A percentile compares a stretch with the other conserved stretches of the same genome.
These are phyloP conservation scores for Dolichopus griseipennis DNA, from an alignment of 2,888 invertebrate genomes.

Conservation along the genomic window DNA sequence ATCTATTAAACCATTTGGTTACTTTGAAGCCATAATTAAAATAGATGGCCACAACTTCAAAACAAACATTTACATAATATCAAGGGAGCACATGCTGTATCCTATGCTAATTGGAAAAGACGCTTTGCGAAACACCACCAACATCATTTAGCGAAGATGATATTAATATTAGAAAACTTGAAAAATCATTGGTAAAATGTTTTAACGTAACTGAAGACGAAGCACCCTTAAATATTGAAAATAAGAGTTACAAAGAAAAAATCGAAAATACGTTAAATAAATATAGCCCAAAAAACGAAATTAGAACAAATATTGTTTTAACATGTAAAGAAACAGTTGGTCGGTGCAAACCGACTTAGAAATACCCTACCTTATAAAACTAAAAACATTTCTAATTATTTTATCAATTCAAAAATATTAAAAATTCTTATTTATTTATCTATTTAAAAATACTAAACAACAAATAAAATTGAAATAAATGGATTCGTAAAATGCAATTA, in stretches of 20 bases:
- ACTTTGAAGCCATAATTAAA: background rate
- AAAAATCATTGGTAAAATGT: background rate
- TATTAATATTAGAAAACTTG: background rate
- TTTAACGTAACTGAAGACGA: background rate
- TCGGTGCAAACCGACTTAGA: too few relatives aligned
- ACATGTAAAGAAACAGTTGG: too few relatives aligned
- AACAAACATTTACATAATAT: background rate
- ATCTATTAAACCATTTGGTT: background rate
- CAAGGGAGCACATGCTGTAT: background rate
- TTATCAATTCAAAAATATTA: too few relatives aligned
- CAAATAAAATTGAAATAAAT: too few relatives aligned
- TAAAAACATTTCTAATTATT: too few relatives aligned
- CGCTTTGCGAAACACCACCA: background rate
- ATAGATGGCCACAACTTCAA: too few relatives aligned
- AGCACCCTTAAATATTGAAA: background rate
- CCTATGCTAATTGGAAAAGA: background rate
- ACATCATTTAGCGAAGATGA: background rate
- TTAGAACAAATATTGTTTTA: background rate
- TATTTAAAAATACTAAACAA: too few relatives aligned
- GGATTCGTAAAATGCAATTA: too few relatives aligned
- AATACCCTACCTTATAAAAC: too few relatives aligned
- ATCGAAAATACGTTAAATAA: background rate
- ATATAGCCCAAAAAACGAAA: background rate
- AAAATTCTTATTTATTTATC: too few relatives aligned
- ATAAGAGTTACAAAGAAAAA: background rate